phyloP scores from a whole-genome alignment of 2,113 vertebrate species.

The Microcebus jonahi region DNA sequence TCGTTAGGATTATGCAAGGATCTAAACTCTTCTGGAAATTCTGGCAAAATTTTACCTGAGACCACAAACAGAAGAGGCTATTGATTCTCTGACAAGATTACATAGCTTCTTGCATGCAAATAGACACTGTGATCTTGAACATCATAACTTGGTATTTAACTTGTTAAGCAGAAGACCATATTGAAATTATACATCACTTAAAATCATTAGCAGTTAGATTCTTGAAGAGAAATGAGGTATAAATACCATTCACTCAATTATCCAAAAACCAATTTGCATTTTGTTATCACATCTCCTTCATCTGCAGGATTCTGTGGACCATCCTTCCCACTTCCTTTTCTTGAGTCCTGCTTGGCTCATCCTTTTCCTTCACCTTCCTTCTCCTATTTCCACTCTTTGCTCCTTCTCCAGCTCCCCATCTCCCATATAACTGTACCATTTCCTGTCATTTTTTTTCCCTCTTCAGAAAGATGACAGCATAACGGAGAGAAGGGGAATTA shows the following conservation, averaged over 20 bases:
- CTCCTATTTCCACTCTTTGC: not conserved
- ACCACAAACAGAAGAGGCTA: not conserved
- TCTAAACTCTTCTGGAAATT: constrained; percentile 31
- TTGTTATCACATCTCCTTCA: not conserved
- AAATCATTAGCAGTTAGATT: constrained; percentile 53
- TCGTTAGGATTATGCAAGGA: not conserved
- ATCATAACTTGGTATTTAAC: not conserved
- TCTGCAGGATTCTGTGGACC: not conserved
- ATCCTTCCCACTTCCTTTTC: not conserved
- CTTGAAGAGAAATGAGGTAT: constrained; percentile 13
- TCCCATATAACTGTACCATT: not conserved
- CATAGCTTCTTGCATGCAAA: not conserved
- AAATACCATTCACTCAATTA: constrained; percentile 22
- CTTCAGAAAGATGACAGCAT: not conserved
- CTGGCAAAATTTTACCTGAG: constrained; percentile 31
- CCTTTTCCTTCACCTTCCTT: not conserved
- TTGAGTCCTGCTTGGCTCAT: not conserved
- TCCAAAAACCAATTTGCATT: not conserved
- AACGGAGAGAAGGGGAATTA: not conserved
- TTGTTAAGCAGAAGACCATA: not conserved
- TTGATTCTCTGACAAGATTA: not conserved
- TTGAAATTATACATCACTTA: constrained; percentile 51
- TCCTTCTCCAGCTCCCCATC: not conserved
- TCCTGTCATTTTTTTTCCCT: not conserved
- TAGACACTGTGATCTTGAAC: not conserved